Conservation (phyloP, 2,797 vertebrate species). For the Urosaurus nigricauda region DNA sequence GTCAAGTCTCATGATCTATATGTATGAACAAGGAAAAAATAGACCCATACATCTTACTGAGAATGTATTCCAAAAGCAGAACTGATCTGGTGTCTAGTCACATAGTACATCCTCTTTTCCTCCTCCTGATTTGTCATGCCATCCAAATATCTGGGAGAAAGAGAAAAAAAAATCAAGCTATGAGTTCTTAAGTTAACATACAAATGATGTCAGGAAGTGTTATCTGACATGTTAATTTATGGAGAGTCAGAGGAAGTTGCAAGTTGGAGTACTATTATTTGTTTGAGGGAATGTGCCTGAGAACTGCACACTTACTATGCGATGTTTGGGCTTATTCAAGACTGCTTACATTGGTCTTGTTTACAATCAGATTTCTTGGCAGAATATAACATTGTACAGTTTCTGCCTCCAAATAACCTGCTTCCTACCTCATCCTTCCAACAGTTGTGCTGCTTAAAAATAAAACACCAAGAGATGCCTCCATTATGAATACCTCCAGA, state of each 20-base stretch:
- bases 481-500: conserved; percentile 59
- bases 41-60: conserved; percentile 98
- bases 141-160: conserved; percentile 90
- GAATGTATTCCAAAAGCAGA: conserved; percentile 96
- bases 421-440: conserved; percentile 69
- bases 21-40: conserved; percentile 89
- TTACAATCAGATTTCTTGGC: conserved; percentile 62
- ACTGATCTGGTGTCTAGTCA: conserved; percentile 83
- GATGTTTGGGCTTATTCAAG: conserved; percentile 62
- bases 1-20: conserved; percentile 99
- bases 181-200: conserved; percentile 83
- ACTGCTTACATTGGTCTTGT: conserved; percentile 64
- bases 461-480: conserved; percentile 59
- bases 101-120: conserved; percentile 91
- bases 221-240: conserved; percentile 80
- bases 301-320: conserved; percentile 50
- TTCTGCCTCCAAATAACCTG: conserved; percentile 69
- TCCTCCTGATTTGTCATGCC: conserved; percentile 92
- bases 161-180: conserved; percentile 78
- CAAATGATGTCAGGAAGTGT: conserved; percentile 79
- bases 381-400: conserved; percentile 61
- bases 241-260: conserved; percentile 80
- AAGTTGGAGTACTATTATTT: conserved; percentile 80
- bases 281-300: conserved; percentile 65
- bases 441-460: conserved; percentile 59